phyloP scores from a whole-genome alignment of 2,113 vertebrate genomes.

The Pterocles orientalis region DNA sequence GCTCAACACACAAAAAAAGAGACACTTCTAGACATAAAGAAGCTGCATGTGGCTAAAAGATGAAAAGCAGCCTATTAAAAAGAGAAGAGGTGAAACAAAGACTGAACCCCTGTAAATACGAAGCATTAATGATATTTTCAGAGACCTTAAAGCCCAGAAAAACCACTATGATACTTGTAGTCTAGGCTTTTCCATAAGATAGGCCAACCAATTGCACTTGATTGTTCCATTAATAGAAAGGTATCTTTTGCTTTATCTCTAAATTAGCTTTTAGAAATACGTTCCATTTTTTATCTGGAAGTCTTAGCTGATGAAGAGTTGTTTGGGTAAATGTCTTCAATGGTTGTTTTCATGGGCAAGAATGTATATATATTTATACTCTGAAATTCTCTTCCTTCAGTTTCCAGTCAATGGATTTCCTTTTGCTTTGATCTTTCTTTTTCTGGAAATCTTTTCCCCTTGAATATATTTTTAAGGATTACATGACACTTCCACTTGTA shows the following conservation, averaged over 20 bases:
- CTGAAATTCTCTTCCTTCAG: background rate
- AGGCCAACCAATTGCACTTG: background rate
- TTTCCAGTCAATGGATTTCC: background rate
- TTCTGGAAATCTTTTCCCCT: background rate
- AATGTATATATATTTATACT: background rate
- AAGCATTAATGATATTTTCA: background rate
- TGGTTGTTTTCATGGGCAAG: background rate
- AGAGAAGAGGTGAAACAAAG: background rate
- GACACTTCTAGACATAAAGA: background rate
- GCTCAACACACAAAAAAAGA: background rate
- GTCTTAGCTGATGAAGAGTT: background rate
- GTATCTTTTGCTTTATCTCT: background rate
- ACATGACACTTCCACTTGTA: background rate
- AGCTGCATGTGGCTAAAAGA: conserved; percentile 25
- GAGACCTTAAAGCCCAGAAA: background rate
- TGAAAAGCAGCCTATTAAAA: conserved; percentile 5
- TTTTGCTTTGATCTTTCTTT: background rate
- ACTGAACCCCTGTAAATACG: background rate
- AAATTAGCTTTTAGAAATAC: background rate
- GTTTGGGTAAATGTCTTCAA: background rate
- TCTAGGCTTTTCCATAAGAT: background rate
- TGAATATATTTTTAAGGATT: background rate
- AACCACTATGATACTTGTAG: background rate
- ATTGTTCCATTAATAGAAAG: background rate
- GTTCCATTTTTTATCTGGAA: background rate